Evolutionary conservation across 2,888 invertebrate species (phyloP), one percentile per base, ranked within the genome.

Genomic region (Cylindroiulus punctatus): DNA sequence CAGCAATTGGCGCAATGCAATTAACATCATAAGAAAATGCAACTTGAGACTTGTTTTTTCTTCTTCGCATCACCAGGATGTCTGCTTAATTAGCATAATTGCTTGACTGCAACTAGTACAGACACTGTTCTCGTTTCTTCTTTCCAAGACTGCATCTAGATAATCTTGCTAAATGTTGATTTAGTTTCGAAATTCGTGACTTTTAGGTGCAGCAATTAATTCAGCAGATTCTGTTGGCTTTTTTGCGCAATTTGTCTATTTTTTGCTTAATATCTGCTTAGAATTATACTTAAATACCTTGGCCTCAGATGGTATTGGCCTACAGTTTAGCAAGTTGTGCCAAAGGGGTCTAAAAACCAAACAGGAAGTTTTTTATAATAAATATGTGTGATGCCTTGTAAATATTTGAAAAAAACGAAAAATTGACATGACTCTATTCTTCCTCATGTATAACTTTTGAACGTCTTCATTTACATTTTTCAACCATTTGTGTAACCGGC

Each of bases 11-110:
- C 7, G 36, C 36, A 36, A 36, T 7, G 36, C 22, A 22, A 65
- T 8, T 76, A 3, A 26, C 22, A 14, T 76, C 30, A 76, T 76
- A 76, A 30, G 26, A 30, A 76, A 76, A 26, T 65, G 65, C 26
- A 76, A 76, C 8, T 76, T 76, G 19, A 26, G 65, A 65, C 22
- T 36, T 4, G 2, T 65, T 76, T 76, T 76, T 76, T 76, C 7
- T 30, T 76, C 76, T 76, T 76, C 12, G 0, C 30, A 14, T 76
- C 30, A 30, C 22, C 76, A 30, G 30, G 76, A 76, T 26, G 76
- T 76, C 76, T 65, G 30, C 76, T 30, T 76, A 76, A 76, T 76
- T 76, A 76, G 76, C 76, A 76, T 76, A 76, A 76, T 76, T 76
- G 76, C 76, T 76, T 14, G 30, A 30, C 76, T 76, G 76, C 76